Base-by-base conservation (phyloP, 2,888 invertebrate species). In the Drosophila aldrichi region DNA sequence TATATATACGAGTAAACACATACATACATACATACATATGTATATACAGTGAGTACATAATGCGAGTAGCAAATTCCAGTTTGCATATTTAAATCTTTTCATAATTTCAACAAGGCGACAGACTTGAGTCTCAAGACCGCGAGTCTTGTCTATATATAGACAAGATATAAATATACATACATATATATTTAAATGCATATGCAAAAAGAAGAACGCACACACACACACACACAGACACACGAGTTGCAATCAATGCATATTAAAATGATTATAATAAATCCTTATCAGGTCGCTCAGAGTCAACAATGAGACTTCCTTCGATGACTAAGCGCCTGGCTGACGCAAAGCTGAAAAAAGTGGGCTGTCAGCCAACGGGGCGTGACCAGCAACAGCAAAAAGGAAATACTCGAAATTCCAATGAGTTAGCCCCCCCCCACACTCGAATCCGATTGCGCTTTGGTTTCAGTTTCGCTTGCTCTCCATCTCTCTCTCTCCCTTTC, bases 81-180 rank as follows among this genome's bases (percentile, higher is more conserved):
- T 78, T 81, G 88, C 86, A 89, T 86, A 89, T 40, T 54, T 54
- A 54, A 81, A 88, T 89, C 77, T 75, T 87, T 74, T 68, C 68
- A 72, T 77, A 54, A 52, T 22, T 20, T 51, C 51, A 57, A 70
- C 59, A 70, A 59, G 79, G 73, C 69, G 52, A 57, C 69, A 71
- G 60, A 63, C 63, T 61, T 49, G 41, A 55, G 62, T 48, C 51
- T 55, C 34, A 64, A 40, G 32, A 51, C 36, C 55, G 66, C 16
- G 49, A 57, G 46, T 57, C 22, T 49, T 52, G 38, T 56, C 81
- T 81, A 79, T 74, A 74, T 77, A 56, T 79, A 79, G 81, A 66
- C 56, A 43, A 36, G 29, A 62, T 49, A 49, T 49, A 49, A 64
- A 70, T 20, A 61, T 57, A 32, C 1, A 60, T 22, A 16, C 12